Evolutionary conservation across 2,888 invertebrate genomes (phyloP), one percentile per base, ranked within the genome.

Genomic region (Thecocarcelia acutangulata): DNA sequence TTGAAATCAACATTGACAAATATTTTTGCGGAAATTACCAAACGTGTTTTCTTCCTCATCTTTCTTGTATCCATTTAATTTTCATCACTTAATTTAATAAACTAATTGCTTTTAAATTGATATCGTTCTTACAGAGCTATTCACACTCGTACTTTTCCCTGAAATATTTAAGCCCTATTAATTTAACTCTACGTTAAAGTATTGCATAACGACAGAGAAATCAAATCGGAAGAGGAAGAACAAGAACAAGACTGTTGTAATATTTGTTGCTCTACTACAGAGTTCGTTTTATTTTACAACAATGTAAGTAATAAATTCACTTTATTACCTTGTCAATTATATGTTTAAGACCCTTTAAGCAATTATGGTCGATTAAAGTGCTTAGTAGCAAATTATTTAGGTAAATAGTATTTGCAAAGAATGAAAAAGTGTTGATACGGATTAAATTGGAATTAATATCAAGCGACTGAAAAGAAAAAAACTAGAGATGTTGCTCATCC

Each of bases 281-380:
- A 63, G 46, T 40, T 33, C 33, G 9, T 33, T 33, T 28, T 48
- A 69, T 37, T 69, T 56, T 64, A 58, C 70, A 77, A 50, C 40
- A 70, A 28, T 56, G 42, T 70, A 28, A 63, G 42, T 70, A 58
- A 64, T 70, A 64, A 70, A 64, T 77, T 61, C 54, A 61, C 13
- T 76, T 72, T 61, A 80, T 80, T 76, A 76, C 66, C 70, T 72
- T 80, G 72, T 75, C 72, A 80, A 80, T 76, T 76, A 72, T 61
- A 68, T 72, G 33, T 33, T 33, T 33, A 59, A 66, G 66, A 81
- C 68, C 72, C 68, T 76, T 81, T 48, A 81, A 73, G 56, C 80
- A 76, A 81, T 81, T 81, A 76, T 73, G 76, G 76, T 56, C 68
- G 76, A 81, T 81, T 81, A 68, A 81, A 76, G 44, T 76, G 56